Conservation (phyloP, 2,113 vertebrate species). For the Hemibates koningsi region DNA sequence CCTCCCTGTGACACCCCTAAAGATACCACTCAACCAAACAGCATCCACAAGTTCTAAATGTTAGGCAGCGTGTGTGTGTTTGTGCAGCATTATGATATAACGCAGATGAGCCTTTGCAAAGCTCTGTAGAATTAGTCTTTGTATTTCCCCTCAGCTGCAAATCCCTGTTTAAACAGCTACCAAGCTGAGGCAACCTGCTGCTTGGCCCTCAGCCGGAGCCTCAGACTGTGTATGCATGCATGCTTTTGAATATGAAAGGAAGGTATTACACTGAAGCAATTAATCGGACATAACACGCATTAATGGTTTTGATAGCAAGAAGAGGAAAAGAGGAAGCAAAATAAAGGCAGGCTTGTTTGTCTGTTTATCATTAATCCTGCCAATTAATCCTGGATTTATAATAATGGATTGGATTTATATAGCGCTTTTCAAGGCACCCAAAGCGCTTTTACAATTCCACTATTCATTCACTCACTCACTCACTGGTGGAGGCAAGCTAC, state of each 20-base stretch:
- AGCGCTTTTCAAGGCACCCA: too few relatives aligned
- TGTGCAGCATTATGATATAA: constrained; percentile 17
- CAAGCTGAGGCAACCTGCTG: constrained; percentile 16
- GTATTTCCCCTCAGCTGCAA: neutral
- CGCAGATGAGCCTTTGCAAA: neutral
- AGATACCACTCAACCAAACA: neutral
- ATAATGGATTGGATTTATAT: too few relatives aligned
- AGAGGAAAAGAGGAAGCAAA: neutral
- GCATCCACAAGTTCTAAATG: neutral
- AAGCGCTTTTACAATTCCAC: too few relatives aligned
- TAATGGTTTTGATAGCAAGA: neutral
- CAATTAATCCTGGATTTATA: neutral
- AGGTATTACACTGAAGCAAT: neutral
- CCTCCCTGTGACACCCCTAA: neutral
- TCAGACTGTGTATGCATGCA: neutral
- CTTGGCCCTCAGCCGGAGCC: neutral
- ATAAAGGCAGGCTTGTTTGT: neutral
- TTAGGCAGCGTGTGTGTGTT: neutral
- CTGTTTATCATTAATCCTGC: neutral
- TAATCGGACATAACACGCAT: neutral
- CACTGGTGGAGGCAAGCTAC: too few relatives aligned
- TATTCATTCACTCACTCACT: too few relatives aligned
- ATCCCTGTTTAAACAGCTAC: constrained; percentile 24
- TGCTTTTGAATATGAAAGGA: neutral
- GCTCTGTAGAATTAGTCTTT: neutral